A percentile compares a stretch with the other conserved stretches of the same genome.
Evolutionary conservation across 2,113 vertebrate species (phyloP).

Genomic region (Indicator maculatus): DNA sequence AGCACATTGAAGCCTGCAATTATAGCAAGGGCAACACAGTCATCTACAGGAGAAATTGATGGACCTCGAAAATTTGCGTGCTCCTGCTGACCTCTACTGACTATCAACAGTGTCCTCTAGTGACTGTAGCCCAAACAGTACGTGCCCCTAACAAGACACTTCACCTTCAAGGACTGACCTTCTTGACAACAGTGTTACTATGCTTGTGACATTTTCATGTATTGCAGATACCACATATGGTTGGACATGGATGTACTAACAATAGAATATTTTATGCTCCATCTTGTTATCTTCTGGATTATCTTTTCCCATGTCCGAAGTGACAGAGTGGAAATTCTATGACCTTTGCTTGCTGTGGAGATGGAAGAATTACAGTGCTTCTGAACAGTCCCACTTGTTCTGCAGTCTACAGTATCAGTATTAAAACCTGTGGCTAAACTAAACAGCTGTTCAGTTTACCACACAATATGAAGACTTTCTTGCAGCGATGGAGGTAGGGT

Average conservation of each 20-base stretch:
- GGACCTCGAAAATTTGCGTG: not conserved
- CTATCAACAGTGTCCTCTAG: not conserved
- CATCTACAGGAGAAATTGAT: not conserved
- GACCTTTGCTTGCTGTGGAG: not conserved
- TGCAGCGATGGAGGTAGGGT: not conserved
- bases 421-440: not conserved
- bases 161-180: not conserved
- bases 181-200: not conserved
- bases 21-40: rapidly evolving
- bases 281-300: not conserved
- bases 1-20: rapidly evolving
- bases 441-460: not conserved
- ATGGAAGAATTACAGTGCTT: not conserved
- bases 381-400: not conserved
- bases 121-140: not conserved
- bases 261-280: not conserved
- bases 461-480: not conserved
- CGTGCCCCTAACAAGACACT: rapidly evolving
- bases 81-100: not conserved
- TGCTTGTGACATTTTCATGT: not conserved
- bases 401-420: not conserved
- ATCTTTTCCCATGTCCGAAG: not conserved
- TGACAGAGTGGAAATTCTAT: rapidly evolving
- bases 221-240: not conserved
- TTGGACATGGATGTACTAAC: not conserved